A percentile compares a stretch with the other conserved stretches of the same genome.
These are phyloP conservation scores for Anser brachyrhynchus DNA, from an alignment of 2,113 vertebrate genomes.

Conservation along the genomic window DNA sequence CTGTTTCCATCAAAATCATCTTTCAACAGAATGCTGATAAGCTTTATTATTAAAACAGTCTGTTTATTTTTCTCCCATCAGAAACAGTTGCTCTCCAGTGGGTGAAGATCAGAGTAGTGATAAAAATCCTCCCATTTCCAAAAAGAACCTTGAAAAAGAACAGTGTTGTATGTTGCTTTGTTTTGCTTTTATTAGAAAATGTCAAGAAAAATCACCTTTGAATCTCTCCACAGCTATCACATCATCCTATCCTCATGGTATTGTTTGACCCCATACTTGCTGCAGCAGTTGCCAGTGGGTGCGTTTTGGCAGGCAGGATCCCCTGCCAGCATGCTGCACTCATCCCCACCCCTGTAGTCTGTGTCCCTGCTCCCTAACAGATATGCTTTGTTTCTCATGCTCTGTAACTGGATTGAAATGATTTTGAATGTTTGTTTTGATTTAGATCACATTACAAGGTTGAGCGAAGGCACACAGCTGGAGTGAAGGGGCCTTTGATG, in stretches of 20 bases:
- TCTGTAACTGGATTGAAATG: not conserved
- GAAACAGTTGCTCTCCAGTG: not conserved
- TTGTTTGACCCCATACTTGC: rapidly evolving
- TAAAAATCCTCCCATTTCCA: not conserved
- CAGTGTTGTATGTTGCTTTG: rapidly evolving
- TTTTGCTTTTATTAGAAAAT: not conserved
- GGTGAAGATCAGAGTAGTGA: not conserved
- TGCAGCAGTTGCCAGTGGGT: not conserved
- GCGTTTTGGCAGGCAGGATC: not conserved
- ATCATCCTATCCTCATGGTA: not conserved
- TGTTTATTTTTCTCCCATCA: not conserved
- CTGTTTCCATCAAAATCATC: not conserved
- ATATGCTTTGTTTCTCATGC: not conserved
- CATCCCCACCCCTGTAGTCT: not conserved
- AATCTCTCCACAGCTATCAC: too few species aligned
- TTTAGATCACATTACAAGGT: not conserved
- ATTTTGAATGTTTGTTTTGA: not conserved
- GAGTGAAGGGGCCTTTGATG: not conserved
- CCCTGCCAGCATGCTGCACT: not conserved
- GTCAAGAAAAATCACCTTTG: not conserved
- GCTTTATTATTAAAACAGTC: not conserved
- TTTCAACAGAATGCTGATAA: not conserved
- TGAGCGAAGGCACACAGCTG: not conserved
- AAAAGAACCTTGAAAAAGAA: not conserved
- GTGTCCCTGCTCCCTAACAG: not conserved